Evolutionary conservation across 2,113 vertebrate species (phyloP).

Genomic region (Uria lomvia): DNA sequence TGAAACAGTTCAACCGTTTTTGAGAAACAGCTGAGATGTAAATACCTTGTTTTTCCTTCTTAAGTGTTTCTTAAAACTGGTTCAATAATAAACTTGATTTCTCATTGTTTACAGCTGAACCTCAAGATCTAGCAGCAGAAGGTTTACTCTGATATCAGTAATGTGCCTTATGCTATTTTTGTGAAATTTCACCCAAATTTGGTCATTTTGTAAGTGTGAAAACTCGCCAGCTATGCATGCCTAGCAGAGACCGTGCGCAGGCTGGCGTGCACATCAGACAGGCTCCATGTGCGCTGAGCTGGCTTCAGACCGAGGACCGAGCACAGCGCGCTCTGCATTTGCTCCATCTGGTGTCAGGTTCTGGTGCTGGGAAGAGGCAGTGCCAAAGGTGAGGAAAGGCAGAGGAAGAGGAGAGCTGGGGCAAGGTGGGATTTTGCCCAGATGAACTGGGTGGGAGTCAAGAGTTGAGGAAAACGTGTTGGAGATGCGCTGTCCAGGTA

Average conservation of each 20-base stretch:
- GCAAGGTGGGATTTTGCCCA: background rate
- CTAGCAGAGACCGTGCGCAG: fast-evolving
- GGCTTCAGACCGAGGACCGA: background rate
- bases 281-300: background rate
- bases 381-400: background rate
- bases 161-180: background rate
- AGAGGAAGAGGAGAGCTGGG: background rate
- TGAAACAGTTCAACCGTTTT: background rate
- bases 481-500: background rate
- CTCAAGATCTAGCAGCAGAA: background rate
- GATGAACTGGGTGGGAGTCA: background rate
- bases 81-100: background rate
- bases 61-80: background rate
- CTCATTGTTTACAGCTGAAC: background rate
- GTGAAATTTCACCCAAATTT: background rate
- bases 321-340: background rate
- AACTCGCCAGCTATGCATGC: fast-evolving
- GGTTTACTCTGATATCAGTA: background rate
- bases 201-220: background rate
- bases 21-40: background rate
- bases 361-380: background rate
- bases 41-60: background rate
- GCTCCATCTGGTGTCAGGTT: background rate
- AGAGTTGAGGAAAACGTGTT: background rate
- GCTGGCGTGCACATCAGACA: background rate